Evolutionary conservation across 2,113 vertebrate genomes (phyloP).

Genomic region (Sander vitreus): DNA sequence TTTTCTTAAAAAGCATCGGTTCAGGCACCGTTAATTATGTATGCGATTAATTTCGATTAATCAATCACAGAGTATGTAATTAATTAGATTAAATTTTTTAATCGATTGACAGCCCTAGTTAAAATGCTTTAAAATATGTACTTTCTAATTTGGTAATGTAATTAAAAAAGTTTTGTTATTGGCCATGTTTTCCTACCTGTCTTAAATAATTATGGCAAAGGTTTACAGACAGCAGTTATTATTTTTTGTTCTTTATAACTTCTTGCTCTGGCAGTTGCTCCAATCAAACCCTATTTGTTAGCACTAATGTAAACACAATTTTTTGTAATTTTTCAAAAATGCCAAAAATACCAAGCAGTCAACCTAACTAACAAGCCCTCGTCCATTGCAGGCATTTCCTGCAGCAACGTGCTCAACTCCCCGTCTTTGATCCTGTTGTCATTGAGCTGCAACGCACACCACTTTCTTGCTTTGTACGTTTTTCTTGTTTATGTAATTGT

Average conservation of each 20-base stretch:
- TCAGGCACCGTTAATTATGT: too few relatives aligned
- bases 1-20: too few relatives aligned
- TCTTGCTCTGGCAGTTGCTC: not conserved
- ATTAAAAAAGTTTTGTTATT: too few relatives aligned
- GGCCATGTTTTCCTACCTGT: slow-evolving; percentile 1
- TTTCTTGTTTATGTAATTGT: too few relatives aligned
- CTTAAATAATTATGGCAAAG: not conserved
- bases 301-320: slow-evolving; percentile 36
- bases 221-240: not conserved
- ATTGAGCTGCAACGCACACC: too few relatives aligned
- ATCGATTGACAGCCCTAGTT: too few relatives aligned
- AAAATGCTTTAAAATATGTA: not conserved
- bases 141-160: slow-evolving; percentile 8
- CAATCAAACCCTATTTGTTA: slow-evolving; percentile 33
- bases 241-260: not conserved
- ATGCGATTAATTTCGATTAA: too few relatives aligned
- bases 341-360: slow-evolving; percentile 42
- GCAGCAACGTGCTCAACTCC: too few relatives aligned
- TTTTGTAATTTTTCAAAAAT: slow-evolving; percentile 59
- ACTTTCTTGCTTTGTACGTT: too few relatives aligned
- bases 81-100: too few relatives aligned
- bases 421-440: too few relatives aligned
- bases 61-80: too few relatives aligned
- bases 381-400: not conserved
- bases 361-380: slow-evolving; percentile 50